phyloP scores from a whole-genome alignment of 2,797 vertebrate genomes.

The Onychomys arenicola region DNA sequence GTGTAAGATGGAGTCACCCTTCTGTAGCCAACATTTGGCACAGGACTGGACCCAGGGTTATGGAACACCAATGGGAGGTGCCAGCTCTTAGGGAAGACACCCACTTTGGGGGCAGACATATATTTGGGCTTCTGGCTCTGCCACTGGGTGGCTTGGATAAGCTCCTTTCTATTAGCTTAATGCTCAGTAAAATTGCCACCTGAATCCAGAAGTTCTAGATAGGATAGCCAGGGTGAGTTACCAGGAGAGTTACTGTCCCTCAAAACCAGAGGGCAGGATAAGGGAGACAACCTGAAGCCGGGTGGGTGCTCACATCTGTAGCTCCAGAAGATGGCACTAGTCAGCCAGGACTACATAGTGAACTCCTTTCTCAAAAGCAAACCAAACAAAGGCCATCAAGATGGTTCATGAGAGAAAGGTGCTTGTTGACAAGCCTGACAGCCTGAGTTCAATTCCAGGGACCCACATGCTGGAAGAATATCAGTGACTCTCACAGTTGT shows the following conservation, averaged over 20 bases:
- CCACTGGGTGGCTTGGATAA: neutral
- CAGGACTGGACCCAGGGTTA: too few species aligned
- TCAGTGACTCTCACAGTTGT: neutral
- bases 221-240: neutral
- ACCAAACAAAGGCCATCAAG: neutral
- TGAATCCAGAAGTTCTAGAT: neutral
- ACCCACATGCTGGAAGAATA: neutral
- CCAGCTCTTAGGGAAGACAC: neutral
- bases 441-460: neutral
- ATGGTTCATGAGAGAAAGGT: neutral
- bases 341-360: neutral
- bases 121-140: too few species aligned
- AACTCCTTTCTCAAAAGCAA: neutral
- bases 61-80: neutral
- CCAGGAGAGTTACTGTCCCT: neutral
- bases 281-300: neutral
- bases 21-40: too few species aligned
- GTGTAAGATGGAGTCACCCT: neutral
- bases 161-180: neutral
- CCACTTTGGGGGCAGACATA: neutral
- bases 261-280: neutral
- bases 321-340: neutral
- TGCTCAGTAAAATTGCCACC: neutral
- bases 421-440: neutral
- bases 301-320: neutral